Evolutionary conservation across 1,140 invertebrate species (phyloP).

Genomic region (Latrodectus geometricus): DNA sequence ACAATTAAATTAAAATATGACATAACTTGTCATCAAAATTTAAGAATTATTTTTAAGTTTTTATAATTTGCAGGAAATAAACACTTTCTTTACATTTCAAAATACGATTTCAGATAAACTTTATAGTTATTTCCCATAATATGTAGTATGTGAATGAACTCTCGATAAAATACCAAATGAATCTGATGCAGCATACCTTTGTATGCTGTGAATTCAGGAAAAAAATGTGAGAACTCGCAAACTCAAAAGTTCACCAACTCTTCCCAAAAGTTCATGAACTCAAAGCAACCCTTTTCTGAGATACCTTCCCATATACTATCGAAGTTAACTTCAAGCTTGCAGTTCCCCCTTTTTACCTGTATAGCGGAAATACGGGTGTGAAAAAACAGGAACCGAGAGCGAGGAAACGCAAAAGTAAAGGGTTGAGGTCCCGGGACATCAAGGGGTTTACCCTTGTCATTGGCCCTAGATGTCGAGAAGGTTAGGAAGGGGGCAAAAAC

Average conservation of each 20-base stretch:
- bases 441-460: conserved; percentile 27
- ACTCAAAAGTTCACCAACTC: conserved; percentile 44
- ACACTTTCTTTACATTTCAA: too few species aligned
- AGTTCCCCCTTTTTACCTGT: conserved; percentile 52
- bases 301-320: conserved; percentile 28
- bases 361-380: conserved; percentile 49
- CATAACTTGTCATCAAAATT: too few species aligned
- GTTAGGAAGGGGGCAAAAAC: conserved; percentile 37
- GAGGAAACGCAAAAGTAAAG: conserved; percentile 35
- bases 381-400: conserved; percentile 25
- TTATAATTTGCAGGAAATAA: too few species aligned
- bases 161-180: background rate
- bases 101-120: too few species aligned
- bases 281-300: conserved; percentile 30
- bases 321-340: conserved; percentile 22
- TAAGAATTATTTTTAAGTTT: too few species aligned
- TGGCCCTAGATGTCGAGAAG: conserved; percentile 24
- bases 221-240: conserved; percentile 2
- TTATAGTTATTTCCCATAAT: too few species aligned
- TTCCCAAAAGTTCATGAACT: conserved; percentile 25
- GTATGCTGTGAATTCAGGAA: background rate
- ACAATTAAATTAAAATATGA: too few species aligned
- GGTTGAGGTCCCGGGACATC: conserved; percentile 41
- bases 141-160: background rate
- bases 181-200: background rate